A percentile compares a stretch with the other conserved stretches of the same genome.
phyloP scores from a whole-genome alignment of 2,113 vertebrate genomes.

The Ammospiza nelsoni region DNA sequence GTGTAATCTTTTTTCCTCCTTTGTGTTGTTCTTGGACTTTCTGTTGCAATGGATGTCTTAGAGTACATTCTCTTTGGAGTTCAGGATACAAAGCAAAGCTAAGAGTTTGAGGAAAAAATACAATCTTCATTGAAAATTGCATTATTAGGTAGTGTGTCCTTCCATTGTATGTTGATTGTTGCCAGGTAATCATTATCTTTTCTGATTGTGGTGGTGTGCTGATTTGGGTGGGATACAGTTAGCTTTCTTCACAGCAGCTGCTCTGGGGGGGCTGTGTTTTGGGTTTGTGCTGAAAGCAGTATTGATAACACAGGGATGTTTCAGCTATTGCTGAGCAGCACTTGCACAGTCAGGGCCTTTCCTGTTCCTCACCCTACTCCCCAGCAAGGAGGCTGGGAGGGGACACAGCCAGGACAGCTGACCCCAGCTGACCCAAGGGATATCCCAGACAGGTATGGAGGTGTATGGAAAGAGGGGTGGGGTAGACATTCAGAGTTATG shows the following conservation, averaged over 20 bases:
- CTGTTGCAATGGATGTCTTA: background rate
- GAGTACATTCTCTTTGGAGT: background rate
- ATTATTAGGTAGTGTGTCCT: background rate
- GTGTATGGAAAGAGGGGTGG: background rate
- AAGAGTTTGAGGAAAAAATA: background rate
- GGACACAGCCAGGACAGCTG: background rate
- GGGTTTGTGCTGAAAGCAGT: background rate
- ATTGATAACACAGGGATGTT: background rate
- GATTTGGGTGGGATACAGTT: background rate
- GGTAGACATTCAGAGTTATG: accelerated
- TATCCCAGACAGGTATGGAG: background rate
- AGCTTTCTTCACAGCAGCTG: background rate
- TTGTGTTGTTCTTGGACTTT: background rate
- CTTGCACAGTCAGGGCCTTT: background rate
- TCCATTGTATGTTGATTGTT: background rate
- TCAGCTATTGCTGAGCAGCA: background rate
- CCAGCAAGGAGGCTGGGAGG: background rate
- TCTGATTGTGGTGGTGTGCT: background rate
- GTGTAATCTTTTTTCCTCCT: background rate
- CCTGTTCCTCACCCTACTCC: background rate
- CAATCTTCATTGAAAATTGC: background rate
- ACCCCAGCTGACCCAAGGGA: background rate
- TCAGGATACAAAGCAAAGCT: background rate
- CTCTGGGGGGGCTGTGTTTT: background rate
- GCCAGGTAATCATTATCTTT: background rate